These are phyloP conservation scores for Cyprinodon variegatus DNA, from an alignment of 2,113 vertebrate genomes.

Conservation along the genomic window DNA sequence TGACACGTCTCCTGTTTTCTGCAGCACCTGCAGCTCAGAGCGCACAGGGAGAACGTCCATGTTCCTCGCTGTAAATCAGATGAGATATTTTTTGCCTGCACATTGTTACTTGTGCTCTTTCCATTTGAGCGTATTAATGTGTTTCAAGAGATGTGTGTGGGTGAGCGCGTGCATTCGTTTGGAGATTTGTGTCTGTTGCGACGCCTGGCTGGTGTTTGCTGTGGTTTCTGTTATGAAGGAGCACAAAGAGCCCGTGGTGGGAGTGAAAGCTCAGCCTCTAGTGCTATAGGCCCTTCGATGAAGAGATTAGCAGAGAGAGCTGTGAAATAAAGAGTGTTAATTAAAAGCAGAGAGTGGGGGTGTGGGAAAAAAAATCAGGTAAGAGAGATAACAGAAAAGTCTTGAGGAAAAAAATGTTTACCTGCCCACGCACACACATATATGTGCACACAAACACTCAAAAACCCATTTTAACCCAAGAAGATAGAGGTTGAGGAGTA, in stretches of 20 bases:
- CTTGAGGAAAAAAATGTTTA: slow-evolving; percentile 57
- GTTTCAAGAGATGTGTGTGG: slow-evolving; percentile 37
- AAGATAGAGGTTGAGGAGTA: slow-evolving; percentile 52
- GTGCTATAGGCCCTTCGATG: slow-evolving; percentile 60
- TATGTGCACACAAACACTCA: slow-evolving; percentile 11
- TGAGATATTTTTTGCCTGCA: slow-evolving; percentile 43
- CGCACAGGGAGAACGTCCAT: slow-evolving; percentile 25
- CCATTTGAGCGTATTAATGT: slow-evolving; percentile 47
- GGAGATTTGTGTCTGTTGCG: slow-evolving; percentile 25
- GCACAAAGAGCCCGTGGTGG: slow-evolving; percentile 55
- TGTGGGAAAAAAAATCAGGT: slow-evolving; percentile 75
- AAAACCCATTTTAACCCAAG: slow-evolving; percentile 57
- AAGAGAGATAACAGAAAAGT: slow-evolving; percentile 64
- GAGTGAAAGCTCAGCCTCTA: slow-evolving; percentile 62
- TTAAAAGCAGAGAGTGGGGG: slow-evolving; percentile 69
- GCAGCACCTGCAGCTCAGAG: slow-evolving; percentile 27
- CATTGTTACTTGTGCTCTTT: slow-evolving; percentile 46
- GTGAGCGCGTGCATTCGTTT: slow-evolving; percentile 22
- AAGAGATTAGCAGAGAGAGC: slow-evolving; percentile 63
- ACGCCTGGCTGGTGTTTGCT: slow-evolving; percentile 47
- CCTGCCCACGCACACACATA: slow-evolving; percentile 43
- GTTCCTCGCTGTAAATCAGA: slow-evolving; percentile 44
- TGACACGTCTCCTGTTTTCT: slow-evolving; percentile 19
- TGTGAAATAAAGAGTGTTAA: slow-evolving; percentile 74
- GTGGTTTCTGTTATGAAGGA: slow-evolving; percentile 54